A percentile compares a stretch with the other conserved stretches of the same genome.
Conservation (phyloP, 2,888 invertebrate species). For the Patella pellucida region DNA sequence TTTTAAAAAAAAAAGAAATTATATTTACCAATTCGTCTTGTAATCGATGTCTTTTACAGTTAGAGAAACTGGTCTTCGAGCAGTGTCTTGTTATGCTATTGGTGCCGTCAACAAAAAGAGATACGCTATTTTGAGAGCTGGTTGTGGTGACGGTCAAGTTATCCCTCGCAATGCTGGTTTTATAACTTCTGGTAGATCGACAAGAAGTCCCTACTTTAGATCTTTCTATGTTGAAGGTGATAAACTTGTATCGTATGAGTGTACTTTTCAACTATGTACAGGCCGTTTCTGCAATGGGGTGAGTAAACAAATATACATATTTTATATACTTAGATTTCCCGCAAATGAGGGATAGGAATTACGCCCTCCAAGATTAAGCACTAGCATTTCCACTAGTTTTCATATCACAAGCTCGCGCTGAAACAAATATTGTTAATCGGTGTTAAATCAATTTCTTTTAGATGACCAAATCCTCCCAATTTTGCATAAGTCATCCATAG, state of each 20-base stretch:
- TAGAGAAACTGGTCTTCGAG: not conserved
- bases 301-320: not conserved
- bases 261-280: not conserved
- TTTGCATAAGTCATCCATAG: too few relatives aligned
- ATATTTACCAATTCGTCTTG: too few relatives aligned
- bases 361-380: too few relatives aligned
- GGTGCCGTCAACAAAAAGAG: not conserved
- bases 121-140: not conserved
- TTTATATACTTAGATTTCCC: too few relatives aligned
- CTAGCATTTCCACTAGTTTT: too few relatives aligned
- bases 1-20: too few relatives aligned
- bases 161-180: not conserved
- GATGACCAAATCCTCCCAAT: too few relatives aligned
- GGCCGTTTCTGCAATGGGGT: not conserved
- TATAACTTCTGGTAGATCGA: not conserved
- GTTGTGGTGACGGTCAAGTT: not conserved
- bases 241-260: not conserved
- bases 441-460: too few relatives aligned
- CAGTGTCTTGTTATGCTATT: not conserved
- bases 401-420: too few relatives aligned
- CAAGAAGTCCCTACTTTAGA: constrained; percentile 1
- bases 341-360: too few relatives aligned
- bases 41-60: too few relatives aligned
- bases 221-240: constrained; percentile 3
- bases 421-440: too few relatives aligned